phyloP scores from a whole-genome alignment of 1,140 invertebrate genomes.

The Euura saliciscinereae region DNA sequence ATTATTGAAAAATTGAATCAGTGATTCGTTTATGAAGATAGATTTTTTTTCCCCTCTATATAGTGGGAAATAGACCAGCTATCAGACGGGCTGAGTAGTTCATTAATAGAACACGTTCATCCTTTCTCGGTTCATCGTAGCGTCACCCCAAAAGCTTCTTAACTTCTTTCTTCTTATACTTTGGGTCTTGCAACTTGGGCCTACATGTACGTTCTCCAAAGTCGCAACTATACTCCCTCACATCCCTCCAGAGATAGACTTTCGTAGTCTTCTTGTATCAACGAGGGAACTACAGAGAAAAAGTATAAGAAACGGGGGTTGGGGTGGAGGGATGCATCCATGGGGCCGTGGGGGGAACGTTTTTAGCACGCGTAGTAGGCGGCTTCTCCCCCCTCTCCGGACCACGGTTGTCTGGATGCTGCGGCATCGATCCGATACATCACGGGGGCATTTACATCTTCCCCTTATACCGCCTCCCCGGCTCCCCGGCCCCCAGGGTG shows the following conservation, averaged over 20 bases:
- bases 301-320: constrained; percentile 17
- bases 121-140: neutral
- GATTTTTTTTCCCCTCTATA: too few relatives aligned
- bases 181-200: neutral
- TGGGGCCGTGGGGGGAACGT: constrained; percentile 43
- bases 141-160: too few relatives aligned
- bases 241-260: too few relatives aligned
- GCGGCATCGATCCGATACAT: constrained; percentile 63
- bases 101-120: neutral
- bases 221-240: too few relatives aligned
- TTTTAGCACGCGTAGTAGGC: constrained; percentile 60
- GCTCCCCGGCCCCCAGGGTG: neutral
- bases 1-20: too few relatives aligned
- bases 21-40: too few relatives aligned
- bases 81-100: neutral
- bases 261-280: too few relatives aligned
- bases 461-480: constrained; percentile 22
- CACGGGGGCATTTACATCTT: constrained; percentile 60
- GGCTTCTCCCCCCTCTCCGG: neutral
- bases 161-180: neutral
- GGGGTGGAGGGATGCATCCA: constrained; percentile 15
- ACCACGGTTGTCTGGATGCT: constrained; percentile 54
- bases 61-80: too few relatives aligned
- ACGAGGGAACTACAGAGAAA: neutral
- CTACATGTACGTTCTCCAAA: too few relatives aligned